Conservation (phyloP, 1,140 invertebrate genomes). For the Steinernema khuongi region DNA sequence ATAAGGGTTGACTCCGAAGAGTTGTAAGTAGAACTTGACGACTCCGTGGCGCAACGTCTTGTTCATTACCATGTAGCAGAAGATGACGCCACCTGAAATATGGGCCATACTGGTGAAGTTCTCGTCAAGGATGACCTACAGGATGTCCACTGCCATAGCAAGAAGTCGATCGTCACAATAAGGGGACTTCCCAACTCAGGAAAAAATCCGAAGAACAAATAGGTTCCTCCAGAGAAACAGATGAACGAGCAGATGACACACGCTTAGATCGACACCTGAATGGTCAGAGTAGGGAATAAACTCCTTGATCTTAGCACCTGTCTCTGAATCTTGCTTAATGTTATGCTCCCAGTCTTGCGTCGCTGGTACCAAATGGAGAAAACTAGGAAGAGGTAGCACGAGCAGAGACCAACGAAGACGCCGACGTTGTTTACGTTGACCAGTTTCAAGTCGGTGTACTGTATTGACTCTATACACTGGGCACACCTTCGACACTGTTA, state of each 20-base stretch:
- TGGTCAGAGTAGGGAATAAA: neutral
- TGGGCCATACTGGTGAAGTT: neutral
- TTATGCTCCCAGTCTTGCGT: neutral
- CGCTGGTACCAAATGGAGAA: neutral
- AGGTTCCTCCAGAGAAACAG: neutral
- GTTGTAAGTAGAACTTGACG: no score
- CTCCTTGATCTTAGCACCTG: neutral
- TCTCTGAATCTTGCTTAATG: neutral
- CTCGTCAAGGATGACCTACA: neutral
- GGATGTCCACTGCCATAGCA: neutral
- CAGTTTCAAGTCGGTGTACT: neutral
- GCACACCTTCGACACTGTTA: neutral
- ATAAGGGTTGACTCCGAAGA: no score
- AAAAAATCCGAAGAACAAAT: neutral
- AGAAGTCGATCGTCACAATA: neutral
- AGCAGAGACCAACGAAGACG: neutral
- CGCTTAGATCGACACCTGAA: constrained; percentile 2
- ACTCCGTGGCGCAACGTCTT: no score
- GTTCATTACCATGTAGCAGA: no score
- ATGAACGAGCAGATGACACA: constrained; percentile 3
- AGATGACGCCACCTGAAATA: no score
- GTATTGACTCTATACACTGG: neutral
- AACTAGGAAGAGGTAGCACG: neutral
- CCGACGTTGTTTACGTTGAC: neutral
- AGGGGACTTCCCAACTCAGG: neutral